Conservation (phyloP, 2,888 invertebrate species). For the Synanthedon tipuliformis region DNA sequence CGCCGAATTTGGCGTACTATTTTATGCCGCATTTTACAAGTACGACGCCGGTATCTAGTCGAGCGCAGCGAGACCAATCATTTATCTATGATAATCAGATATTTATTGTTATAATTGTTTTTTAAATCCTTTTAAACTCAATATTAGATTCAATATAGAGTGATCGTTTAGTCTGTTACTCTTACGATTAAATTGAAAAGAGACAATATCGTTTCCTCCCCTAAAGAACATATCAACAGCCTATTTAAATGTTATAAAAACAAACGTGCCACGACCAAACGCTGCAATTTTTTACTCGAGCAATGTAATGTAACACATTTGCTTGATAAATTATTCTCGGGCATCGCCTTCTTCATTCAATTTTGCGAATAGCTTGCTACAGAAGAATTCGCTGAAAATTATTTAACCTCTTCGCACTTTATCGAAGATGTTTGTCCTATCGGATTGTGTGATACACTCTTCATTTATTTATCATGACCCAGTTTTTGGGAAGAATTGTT, state of each 20-base stretch:
- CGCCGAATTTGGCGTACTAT: too few species aligned
- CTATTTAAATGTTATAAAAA: constrained; percentile 8
- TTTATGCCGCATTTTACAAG: too few species aligned
- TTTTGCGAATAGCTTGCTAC: constrained; percentile 28
- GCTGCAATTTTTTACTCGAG: constrained; percentile 19
- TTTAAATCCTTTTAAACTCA: too few species aligned
- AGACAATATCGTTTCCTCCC: not conserved
- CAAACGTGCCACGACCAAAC: constrained; percentile 19
- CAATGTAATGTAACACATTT: constrained; percentile 34
- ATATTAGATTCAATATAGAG: too few species aligned
- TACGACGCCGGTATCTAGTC: too few species aligned
- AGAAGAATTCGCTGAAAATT: not conserved
- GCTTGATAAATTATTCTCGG: constrained; percentile 34
- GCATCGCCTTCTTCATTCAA: constrained; percentile 30
- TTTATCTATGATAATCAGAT: too few species aligned
- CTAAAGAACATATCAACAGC: constrained; percentile 2
- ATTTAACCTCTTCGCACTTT: not conserved
- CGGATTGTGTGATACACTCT: constrained; percentile 11
- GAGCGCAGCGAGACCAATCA: too few species aligned
- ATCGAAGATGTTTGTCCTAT: not conserved
- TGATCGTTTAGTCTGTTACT: too few species aligned
- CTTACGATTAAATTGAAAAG: not conserved
- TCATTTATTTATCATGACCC: constrained; percentile 23
- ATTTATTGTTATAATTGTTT: too few species aligned
- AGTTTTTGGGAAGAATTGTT: constrained; percentile 18